Conservation (phyloP, 2,888 invertebrate species). For the Tachina lurida region DNA sequence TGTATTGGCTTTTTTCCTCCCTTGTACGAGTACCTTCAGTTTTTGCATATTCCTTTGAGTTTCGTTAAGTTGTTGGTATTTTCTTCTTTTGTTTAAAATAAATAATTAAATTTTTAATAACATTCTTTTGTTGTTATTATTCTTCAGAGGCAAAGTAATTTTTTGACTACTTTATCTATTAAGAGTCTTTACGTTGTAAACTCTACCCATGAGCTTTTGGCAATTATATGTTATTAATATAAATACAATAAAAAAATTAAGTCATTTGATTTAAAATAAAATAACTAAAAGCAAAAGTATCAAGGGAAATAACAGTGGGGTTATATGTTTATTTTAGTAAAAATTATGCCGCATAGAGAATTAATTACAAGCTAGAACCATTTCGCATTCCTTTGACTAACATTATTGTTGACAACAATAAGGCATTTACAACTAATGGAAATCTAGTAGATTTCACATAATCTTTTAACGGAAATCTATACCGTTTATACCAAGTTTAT, state of each 20-base stretch:
- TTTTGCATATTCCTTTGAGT: neutral
- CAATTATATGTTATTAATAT: conserved; percentile 36
- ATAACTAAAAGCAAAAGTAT: conserved; percentile 8
- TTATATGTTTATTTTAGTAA: no score
- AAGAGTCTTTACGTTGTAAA: neutral
- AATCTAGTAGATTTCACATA: no score
- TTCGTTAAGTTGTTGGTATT: conserved; percentile 10
- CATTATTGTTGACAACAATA: no score
- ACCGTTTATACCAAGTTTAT: no score
- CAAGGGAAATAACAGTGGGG: neutral
- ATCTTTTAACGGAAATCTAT: no score
- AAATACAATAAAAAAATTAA: conserved; percentile 38
- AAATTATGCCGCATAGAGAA: no score
- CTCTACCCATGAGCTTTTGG: conserved; percentile 16
- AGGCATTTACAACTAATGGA: no score
- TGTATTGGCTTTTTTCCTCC: neutral
- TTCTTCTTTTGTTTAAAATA: conserved; percentile 25
- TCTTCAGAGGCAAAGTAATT: neutral
- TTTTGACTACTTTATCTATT: neutral
- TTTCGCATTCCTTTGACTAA: no score
- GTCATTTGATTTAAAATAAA: conserved; percentile 36
- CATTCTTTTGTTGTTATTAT: neutral
- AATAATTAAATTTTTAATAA: conserved; percentile 56
- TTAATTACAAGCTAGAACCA: no score
- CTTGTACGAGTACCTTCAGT: neutral